A percentile compares a stretch with the other conserved stretches of the same genome.
Conservation (phyloP, 2,113 vertebrate genomes). For the Alaudala cheleensis region DNA sequence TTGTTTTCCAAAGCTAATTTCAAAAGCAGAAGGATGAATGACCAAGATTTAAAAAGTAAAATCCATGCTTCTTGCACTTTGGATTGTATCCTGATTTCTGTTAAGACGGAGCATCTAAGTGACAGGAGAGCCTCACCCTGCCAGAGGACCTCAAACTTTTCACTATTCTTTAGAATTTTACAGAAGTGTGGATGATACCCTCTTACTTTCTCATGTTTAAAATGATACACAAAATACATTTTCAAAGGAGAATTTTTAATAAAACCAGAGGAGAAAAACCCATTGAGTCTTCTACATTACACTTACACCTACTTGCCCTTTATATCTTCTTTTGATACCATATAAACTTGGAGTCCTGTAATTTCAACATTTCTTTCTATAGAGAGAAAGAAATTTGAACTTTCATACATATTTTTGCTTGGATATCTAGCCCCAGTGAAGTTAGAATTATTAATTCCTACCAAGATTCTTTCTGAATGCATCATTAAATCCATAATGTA, state of each 20-base stretch:
- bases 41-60: neutral
- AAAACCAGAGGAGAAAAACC: neutral
- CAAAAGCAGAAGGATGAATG: neutral
- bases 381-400: neutral
- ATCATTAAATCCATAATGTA: neutral
- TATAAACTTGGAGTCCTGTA: neutral
- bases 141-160: neutral
- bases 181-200: neutral
- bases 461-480: neutral
- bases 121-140: neutral
- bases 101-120: neutral
- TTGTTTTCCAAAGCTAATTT: neutral
- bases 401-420: neutral
- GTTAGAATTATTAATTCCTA: neutral
- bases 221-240: neutral
- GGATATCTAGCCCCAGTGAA: neutral
- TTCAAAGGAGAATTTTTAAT: neutral
- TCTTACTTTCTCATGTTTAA: neutral
- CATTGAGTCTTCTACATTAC: neutral
- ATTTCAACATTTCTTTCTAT: neutral
- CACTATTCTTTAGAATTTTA: neutral
- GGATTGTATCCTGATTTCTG: neutral
- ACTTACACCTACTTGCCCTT: neutral
- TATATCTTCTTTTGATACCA: neutral
- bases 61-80: neutral